These are phyloP conservation scores for Corvus moneduloides DNA, from an alignment of 2,113 vertebrate species.

Conservation along the genomic window DNA sequence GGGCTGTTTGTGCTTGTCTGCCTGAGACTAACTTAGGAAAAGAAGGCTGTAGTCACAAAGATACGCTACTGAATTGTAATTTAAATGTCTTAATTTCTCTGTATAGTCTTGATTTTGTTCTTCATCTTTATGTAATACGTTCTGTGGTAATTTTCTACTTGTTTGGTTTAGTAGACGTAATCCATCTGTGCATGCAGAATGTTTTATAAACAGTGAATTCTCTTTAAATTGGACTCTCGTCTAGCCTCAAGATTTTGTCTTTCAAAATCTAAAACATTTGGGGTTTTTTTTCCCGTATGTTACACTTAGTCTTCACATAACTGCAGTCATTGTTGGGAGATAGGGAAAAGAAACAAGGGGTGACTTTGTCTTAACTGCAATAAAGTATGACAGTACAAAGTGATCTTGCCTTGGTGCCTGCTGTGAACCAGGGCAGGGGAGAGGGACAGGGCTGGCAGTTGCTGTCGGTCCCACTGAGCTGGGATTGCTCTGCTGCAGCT, in stretches of 20 bases:
- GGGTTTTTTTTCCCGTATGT: not conserved
- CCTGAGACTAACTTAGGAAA: not conserved
- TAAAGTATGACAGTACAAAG: not conserved
- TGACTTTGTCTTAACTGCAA: not conserved
- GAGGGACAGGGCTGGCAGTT: not conserved
- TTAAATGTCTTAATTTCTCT: conserved; percentile 22
- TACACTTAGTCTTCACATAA: not conserved
- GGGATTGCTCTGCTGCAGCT: not conserved
- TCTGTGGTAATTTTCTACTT: conserved; percentile 34
- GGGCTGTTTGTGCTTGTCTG: not conserved
- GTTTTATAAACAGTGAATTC: conserved; percentile 37
- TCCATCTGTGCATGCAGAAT: not conserved
- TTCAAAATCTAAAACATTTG: not conserved
- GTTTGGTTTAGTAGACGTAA: conserved; percentile 21
- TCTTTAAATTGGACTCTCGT: conserved; percentile 27
- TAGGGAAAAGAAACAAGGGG: no score
- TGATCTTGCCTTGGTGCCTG: not conserved
- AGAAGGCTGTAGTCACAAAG: not conserved
- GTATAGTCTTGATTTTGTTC: conserved; percentile 45
- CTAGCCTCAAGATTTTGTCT: conserved; percentile 22
- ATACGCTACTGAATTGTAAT: conserved; percentile 4
- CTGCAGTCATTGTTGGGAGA: not conserved
- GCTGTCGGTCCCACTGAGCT: not conserved
- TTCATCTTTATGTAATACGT: conserved; percentile 26
- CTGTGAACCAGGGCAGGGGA: not conserved